Evolutionary conservation across 2,888 invertebrate species (phyloP), one percentile per base, ranked within the genome.

Genomic region (Athrips mouffetella): DNA sequence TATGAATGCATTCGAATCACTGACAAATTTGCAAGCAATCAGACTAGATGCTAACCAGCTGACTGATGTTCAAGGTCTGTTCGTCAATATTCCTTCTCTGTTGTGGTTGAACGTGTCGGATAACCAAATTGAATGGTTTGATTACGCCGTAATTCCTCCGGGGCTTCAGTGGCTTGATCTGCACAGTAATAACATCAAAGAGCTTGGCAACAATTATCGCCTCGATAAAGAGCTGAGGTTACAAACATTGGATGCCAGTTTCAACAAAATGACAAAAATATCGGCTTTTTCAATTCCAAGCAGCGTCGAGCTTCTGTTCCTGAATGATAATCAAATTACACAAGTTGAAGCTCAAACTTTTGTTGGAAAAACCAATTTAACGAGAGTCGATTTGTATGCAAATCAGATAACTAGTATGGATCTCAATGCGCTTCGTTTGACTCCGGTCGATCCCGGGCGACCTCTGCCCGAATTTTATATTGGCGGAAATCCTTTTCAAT

Each of bases 401-500:
- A 97, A 97, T 90, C 94, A 95, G 80, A 94, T 97, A 71, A 93
- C 94, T 67, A 94, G 94, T 65, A 92, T 97, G 92, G 96, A 97
- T 81, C 91, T 97, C 69, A 96, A 95, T 78, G 95, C 97, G 53
- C 89, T 97, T 57, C 91, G 95, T 59, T 90, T 97, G 63, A 92
- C 94, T 59, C 94, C 94, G 48, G 94, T 96, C 52, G 93, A 94
- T 67, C 92, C 92, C 50, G 92, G 93, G 55, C 90, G 93, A 51
- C 89, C 93, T 47, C 86, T 96, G 59, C 96, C 97, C 10, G 95
- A 96, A 84, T 96, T 98, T 87, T 96, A 96, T 80, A 95, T 98
- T 55, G 96, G 96, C 30, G 96, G 96, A 47, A 98, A 98, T 89
- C 98, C 97, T 30, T 96, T 97, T 75, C 93, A 95, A 67, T 98